Base-by-base conservation (phyloP, 2,888 invertebrate genomes). In the Pristionchus mayeri region DNA sequence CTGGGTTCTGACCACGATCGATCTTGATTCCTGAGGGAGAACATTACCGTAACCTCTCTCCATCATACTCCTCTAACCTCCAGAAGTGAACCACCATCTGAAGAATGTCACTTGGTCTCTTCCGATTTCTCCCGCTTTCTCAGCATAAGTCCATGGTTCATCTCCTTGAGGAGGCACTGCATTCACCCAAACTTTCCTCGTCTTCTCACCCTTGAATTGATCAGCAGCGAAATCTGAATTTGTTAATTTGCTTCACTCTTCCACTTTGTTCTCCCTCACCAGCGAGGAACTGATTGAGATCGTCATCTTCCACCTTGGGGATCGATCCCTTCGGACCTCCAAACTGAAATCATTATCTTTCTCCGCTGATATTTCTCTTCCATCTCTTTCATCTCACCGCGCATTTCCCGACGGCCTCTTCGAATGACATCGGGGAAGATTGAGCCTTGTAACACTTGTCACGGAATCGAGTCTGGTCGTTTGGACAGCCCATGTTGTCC, bases 1-100 rank as follows among this genome's bases (percentile, higher is more conserved):
- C 81, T 24, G 81, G 60, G 27, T 44, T 44, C 27, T 81, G 57
- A 4, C 81, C 81, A 16, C 16, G 13, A 1, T 7, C 18, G 34
- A 60, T 40, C 30, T 81, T 57, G 30, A 81, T 30, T 60, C 81
- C 81, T 81, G 81, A 16, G 16, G 37, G 13, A 44, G 16, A 34
- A 34, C 21, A 21, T 4, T 40, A 21, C 44, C 44, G 44, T 44
- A 21, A 30, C 27, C 40, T 37, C n/a, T 37, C n/a, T 13, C 18
- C 21, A 37, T 6, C 18, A 13, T 16, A 30, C 34, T 7, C 3
- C 18, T 16, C 60, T 30, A 13, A 81, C 81, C 81, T 34, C n/a
- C 44, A 24, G 57, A n/a, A 24, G 60, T 27, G 60, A 81, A 81
- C 81, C 81, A 81, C 81, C 81, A 81, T 44, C 81, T 21, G 81